phyloP scores from a whole-genome alignment of 35 echinoderm and acorn worm species.

The Heliocidaris tuberculata region DNA sequence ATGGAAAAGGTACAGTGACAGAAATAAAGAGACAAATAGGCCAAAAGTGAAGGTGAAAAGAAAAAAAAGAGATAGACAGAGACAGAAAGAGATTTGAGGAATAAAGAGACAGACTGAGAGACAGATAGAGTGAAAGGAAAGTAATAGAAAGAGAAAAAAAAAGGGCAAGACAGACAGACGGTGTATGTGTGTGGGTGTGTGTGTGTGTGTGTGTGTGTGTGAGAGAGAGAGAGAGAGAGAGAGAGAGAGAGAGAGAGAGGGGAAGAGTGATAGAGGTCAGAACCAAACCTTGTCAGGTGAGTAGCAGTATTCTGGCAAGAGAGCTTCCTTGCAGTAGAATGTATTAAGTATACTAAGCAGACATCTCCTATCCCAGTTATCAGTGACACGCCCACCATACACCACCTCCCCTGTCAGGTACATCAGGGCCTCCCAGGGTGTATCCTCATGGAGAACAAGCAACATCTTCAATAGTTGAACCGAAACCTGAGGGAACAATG shows the following conservation, averaged over 20 bases:
- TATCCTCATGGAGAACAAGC: slow-evolving; percentile 59
- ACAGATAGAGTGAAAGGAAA: no score
- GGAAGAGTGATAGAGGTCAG: neutral
- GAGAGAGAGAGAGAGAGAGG: neutral
- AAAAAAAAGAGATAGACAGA: no score
- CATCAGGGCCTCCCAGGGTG: slow-evolving; percentile 87
- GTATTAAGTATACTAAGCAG: slow-evolving; percentile 85
- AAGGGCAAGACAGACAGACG: no score
- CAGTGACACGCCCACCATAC: slow-evolving; percentile 93
- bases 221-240: no score
- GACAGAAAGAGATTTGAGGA: no score
- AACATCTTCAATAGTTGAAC: slow-evolving; percentile 91
- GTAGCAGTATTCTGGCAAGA: slow-evolving; percentile 86
- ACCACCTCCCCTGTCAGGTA: slow-evolving; percentile 94
- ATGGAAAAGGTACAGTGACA: no score
- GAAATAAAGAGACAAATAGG: no score
- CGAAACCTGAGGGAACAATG: slow-evolving; percentile 63
- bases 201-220: no score
- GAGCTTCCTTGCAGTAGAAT: slow-evolving; percentile 85
- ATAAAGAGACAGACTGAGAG: no score
- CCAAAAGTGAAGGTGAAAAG: no score
- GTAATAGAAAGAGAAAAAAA: no score
- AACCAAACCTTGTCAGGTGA: slow-evolving; percentile 80
- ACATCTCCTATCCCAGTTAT: slow-evolving; percentile 86
- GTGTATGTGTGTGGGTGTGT: no score